Evolutionary conservation across 2,888 invertebrate species (phyloP), one percentile per base, ranked within the genome.

Genomic region (Elgonia sp.): DNA sequence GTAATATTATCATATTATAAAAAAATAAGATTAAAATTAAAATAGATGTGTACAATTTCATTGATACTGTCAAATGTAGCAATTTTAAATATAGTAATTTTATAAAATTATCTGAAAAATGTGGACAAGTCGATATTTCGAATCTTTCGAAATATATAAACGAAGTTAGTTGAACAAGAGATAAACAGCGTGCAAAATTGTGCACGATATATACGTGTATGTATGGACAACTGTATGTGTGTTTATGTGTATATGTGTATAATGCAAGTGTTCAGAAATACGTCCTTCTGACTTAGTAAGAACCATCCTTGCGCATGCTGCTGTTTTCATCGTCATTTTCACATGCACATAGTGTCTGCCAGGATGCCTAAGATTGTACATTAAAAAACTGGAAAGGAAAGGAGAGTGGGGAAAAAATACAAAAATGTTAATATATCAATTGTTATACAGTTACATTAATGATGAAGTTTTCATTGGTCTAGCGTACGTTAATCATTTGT

Each of bases 231-330:
- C 29, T 5, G 29, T 29, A 29, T 29, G 29, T 29, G 29, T 29
- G 29, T 29, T 29, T 29, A 5, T 29, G 29, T 29, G 29, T 29
- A 29, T 29, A 29, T 29, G 29, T 29, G 73, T 80, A 73, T 80
- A 80, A 87, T 87, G 80, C 87, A 87, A 81, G 84, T 84, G 87
- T 87, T 87, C 84, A 81, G 81, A 84, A 87, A 76, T 81, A 76
- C 80, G 87, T 87, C 80, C 87, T 84, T 80, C 86, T 77, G 86
- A 83, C 65, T 72, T 86, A 77, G 75, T 55, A 20, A 85, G 72
- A 79, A 83, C 75, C 82, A 84, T 80, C 67, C 57, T 85, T 76
- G 83, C 88, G 86, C 75, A 82, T 81, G 85, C 79, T 77, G 67
- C 67, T 83, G 75, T 87, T 76, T 62, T 86, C 79, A 79, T 86